A percentile compares a stretch with the other conserved stretches of the same genome.
Conservation (phyloP, 2,113 vertebrate species). For the Colinus virginianus region DNA sequence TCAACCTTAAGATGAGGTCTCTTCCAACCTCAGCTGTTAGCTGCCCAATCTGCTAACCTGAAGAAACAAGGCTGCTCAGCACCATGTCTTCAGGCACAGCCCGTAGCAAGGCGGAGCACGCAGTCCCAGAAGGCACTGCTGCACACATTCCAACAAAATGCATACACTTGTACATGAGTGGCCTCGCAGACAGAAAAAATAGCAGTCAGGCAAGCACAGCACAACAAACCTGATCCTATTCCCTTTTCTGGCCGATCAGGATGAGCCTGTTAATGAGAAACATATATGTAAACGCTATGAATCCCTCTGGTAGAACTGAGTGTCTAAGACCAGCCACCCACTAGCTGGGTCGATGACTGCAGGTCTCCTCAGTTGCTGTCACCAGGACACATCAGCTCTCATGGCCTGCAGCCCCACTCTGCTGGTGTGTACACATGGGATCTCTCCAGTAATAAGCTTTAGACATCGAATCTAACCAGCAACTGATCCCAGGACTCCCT, state of each 20-base stretch:
- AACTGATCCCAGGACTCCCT: too few relatives aligned
- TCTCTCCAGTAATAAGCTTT: background rate
- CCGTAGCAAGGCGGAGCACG: background rate
- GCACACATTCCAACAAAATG: background rate
- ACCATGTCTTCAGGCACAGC: background rate
- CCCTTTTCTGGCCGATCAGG: background rate
- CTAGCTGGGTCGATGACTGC: background rate
- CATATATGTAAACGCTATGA: accelerated
- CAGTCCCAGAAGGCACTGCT: background rate
- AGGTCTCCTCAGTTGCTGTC: background rate
- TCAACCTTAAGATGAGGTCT: background rate
- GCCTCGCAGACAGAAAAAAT: background rate
- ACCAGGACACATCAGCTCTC: accelerated
- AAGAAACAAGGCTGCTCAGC: background rate
- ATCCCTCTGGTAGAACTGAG: background rate
- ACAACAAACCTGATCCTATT: background rate
- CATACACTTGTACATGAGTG: background rate
- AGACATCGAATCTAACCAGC: background rate
- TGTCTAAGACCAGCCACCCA: background rate
- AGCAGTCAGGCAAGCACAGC: conserved; percentile 5
- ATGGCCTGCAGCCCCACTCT: background rate
- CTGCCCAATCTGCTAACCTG: conserved; percentile 2
- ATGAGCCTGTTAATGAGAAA: conserved; percentile 5
- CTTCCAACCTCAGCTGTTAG: background rate
- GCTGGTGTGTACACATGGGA: background rate